Conservation (phyloP, 1,140 invertebrate species). For the Lepidurus packardi region DNA sequence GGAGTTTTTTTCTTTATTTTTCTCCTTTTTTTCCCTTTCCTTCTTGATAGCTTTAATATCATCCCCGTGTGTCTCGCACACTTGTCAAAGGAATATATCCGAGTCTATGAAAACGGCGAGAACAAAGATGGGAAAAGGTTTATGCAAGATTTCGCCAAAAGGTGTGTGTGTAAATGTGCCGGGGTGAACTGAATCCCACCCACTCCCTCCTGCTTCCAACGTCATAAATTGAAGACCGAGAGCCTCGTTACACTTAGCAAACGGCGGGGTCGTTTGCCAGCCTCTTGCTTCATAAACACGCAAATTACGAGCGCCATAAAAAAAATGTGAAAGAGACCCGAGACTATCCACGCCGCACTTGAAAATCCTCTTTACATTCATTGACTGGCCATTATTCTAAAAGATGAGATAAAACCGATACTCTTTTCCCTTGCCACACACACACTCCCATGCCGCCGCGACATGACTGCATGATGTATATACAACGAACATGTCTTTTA, state of each 20-base stretch:
- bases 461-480: conserved; percentile 8
- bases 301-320: conserved; percentile 11
- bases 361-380: conserved; percentile 9
- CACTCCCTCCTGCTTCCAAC: neutral
- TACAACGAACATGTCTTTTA: neutral
- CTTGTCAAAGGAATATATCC: conserved; percentile 19
- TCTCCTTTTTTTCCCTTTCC: neutral
- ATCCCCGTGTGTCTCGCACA: conserved; percentile 17
- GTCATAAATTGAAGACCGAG: conserved; percentile 11
- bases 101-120: neutral
- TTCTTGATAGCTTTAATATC: conserved; percentile 8
- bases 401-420: neutral
- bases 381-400: conserved; percentile 4
- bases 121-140: conserved; percentile 15
- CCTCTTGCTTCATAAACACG: conserved; percentile 18
- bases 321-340: neutral
- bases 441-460: neutral
- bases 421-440: neutral
- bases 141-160: conserved; percentile 15
- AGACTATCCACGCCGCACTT: neutral
- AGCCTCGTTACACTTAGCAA: conserved; percentile 21
- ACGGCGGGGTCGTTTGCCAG: conserved; percentile 15
- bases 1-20: neutral
- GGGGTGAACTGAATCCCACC: neutral
- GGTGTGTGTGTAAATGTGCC: neutral